Evolutionary conservation across 1,140 invertebrate genomes (phyloP).

Genomic region (Chionoecetes opilio): DNA sequence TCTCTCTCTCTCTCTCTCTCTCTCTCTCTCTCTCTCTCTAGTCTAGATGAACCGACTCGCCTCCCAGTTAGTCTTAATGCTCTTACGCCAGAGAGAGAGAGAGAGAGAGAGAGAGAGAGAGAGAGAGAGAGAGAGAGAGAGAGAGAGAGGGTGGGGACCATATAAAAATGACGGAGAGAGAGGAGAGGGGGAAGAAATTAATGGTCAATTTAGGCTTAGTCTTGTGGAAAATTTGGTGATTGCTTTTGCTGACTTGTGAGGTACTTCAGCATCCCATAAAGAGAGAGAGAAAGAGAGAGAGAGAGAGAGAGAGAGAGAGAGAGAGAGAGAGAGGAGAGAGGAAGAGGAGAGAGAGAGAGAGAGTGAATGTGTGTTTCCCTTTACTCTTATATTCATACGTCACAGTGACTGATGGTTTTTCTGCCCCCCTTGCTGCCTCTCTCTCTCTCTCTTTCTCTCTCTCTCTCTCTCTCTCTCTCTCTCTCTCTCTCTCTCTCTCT

Average conservation of each 20-base stretch:
- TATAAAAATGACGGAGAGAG: neutral
- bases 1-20: too few species aligned
- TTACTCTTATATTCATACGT: neutral
- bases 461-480: too few species aligned
- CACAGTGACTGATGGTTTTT: neutral
- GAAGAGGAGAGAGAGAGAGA: neutral
- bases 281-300: too few species aligned
- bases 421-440: too few species aligned
- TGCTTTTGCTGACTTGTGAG: constrained; percentile 28
- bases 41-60: too few species aligned
- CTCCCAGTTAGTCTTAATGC: too few species aligned
- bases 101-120: neutral
- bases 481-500: too few species aligned
- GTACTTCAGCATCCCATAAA: neutral
- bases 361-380: neutral
- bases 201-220: constrained; percentile 29
- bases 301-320: too few species aligned
- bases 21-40: too few species aligned
- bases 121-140: neutral
- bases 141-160: neutral
- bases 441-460: too few species aligned
- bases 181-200: neutral
- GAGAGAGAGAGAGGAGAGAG: too few species aligned
- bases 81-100: too few species aligned
- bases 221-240: constrained; percentile 5